Conservation (phyloP, 2,113 vertebrate genomes). For the Gallinago jamesoni region DNA sequence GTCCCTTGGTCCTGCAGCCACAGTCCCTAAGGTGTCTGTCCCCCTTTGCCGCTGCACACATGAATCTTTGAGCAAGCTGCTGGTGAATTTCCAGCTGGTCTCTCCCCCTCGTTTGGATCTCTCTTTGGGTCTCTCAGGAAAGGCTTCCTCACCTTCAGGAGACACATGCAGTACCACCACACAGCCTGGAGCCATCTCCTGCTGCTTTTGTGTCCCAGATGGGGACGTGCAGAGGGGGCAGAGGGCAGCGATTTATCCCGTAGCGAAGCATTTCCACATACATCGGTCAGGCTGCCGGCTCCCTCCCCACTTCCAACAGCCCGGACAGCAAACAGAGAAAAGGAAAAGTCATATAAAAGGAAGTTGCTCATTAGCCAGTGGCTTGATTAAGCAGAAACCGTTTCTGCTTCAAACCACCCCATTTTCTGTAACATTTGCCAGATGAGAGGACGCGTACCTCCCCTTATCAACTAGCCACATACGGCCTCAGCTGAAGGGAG, state of each 20-base stretch:
- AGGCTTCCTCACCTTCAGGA: not conserved
- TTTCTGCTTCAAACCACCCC: not conserved
- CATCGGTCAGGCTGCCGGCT: fast-evolving
- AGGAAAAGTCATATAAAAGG: not conserved
- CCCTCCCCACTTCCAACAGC: not conserved
- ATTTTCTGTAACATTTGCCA: not conserved
- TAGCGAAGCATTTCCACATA: fast-evolving
- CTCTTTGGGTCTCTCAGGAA: not conserved
- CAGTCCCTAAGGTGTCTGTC: not conserved
- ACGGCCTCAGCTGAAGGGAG: not conserved
- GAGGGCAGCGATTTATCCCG: not conserved
- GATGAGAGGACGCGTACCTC: not conserved
- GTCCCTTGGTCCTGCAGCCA: not conserved
- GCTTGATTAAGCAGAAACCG: not conserved
- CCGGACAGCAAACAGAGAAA: not conserved
- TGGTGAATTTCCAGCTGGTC: fast-evolving
- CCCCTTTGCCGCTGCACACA: not conserved
- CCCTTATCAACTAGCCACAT: conserved; percentile 21
- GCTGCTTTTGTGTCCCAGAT: not conserved
- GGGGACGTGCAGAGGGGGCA: fast-evolving
- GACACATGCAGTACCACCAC: not conserved
- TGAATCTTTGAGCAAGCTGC: fast-evolving
- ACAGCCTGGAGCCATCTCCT: not conserved
- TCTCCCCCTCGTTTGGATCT: not conserved
- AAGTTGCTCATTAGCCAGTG: not conserved